Conservation (phyloP, 2,113 vertebrate species). For the Sceloporus undulatus region DNA sequence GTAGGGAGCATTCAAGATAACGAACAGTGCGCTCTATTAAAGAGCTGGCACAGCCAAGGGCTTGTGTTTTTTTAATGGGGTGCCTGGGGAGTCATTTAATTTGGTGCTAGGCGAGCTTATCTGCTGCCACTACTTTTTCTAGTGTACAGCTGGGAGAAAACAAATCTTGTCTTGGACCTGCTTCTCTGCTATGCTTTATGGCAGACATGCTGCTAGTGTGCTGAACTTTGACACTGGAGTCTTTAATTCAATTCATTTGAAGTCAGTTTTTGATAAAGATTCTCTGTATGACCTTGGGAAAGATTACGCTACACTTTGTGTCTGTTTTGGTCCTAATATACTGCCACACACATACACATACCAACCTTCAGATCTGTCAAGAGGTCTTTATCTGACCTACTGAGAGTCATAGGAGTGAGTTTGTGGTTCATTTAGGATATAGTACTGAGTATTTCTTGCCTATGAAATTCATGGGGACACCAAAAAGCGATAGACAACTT, state of each 20-base stretch:
- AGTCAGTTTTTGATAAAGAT: constrained; percentile 51
- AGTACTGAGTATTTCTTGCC: no score
- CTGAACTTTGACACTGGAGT: constrained; percentile 49
- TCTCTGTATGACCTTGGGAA: constrained; percentile 61
- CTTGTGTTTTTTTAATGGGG: constrained; percentile 66
- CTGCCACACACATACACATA: constrained; percentile 25
- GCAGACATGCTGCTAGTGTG: constrained; percentile 46
- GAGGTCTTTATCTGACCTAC: background rate
- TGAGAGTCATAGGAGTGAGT: background rate
- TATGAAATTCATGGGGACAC: no score
- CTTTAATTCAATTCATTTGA: constrained; percentile 48
- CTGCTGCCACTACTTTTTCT: constrained; percentile 65
- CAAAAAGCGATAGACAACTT: no score
- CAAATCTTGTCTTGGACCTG: constrained; percentile 58
- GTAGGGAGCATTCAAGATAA: constrained; percentile 52
- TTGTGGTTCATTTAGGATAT: background rate
- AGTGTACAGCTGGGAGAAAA: constrained; percentile 65
- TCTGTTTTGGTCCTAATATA: constrained; percentile 32
- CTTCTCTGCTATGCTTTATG: constrained; percentile 32
- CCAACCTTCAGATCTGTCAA: constrained; percentile 17
- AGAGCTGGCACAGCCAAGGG: constrained; percentile 60
- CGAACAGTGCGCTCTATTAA: constrained; percentile 4
- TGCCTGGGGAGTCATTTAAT: constrained; percentile 74
- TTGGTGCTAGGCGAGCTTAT: constrained; percentile 65
- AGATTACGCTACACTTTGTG: constrained; percentile 58